phyloP scores from a whole-genome alignment of 2,888 invertebrate genomes.

The Chymomyza amoena region DNA sequence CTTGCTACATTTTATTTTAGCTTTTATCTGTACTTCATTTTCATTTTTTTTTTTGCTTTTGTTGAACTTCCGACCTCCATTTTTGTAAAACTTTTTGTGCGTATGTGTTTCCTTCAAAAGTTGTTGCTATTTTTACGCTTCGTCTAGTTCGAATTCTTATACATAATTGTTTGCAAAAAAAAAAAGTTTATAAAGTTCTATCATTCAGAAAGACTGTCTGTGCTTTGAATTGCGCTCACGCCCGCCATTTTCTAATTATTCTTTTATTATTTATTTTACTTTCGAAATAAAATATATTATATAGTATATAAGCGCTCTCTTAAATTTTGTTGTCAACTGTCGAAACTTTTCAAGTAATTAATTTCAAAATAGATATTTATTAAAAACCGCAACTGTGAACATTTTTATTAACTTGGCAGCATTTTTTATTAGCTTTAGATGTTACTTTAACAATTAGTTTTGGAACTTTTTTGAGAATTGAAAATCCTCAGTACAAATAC shows the following conservation, averaged over 20 bases:
- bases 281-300: background rate
- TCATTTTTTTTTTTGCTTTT: background rate
- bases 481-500: too few relatives aligned
- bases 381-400: constrained; percentile 25
- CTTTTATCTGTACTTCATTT: background rate
- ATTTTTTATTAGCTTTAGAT: background rate
- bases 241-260: constrained; percentile 13
- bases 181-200: constrained; percentile 33
- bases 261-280: background rate
- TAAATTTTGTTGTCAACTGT: background rate
- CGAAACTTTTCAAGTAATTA: background rate
- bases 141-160: background rate
- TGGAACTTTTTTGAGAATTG: too few relatives aligned
- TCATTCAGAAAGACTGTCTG: constrained; percentile 29
- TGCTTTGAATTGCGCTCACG: constrained; percentile 27
- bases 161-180: constrained; percentile 9
- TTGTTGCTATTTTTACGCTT: background rate
- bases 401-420: background rate
- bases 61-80: background rate
- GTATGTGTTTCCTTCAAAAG: background rate
- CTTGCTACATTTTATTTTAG: background rate
- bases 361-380: background rate
- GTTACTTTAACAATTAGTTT: too few relatives aligned
- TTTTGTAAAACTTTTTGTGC: background rate
- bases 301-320: background rate